These are phyloP conservation scores for Parapristionchus giblindavisi DNA, from an alignment of 2,888 invertebrate species.

Conservation along the genomic window DNA sequence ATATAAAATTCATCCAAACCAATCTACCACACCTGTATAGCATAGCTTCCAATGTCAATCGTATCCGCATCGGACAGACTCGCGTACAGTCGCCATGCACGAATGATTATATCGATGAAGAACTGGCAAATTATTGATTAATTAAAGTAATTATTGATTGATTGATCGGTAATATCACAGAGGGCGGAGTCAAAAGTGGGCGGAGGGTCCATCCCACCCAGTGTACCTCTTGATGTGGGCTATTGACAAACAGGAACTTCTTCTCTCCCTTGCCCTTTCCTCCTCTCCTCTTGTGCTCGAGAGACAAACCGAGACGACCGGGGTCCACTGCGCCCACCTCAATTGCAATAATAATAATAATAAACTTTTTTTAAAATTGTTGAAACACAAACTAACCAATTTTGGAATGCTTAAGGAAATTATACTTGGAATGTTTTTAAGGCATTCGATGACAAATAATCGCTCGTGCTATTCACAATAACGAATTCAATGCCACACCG, in stretches of 20 bases:
- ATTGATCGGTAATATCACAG: neutral
- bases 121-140: neutral
- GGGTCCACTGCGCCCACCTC: constrained; percentile 37
- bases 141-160: neutral
- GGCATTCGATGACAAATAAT: too few relatives aligned
- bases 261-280: constrained; percentile 19
- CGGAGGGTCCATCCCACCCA: neutral
- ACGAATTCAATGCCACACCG: too few relatives aligned
- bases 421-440: too few relatives aligned
- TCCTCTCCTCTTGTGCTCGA: constrained; percentile 17
- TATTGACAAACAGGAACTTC: constrained; percentile 20
- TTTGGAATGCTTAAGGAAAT: neutral
- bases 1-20: neutral
- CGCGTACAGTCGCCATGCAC: constrained; percentile 26
- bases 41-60: constrained; percentile 28
- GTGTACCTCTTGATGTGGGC: neutral
- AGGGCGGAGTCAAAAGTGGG: neutral
- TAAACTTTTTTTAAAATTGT: neutral
- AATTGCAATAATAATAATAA: neutral
- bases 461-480: too few relatives aligned
- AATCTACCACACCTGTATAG: constrained; percentile 28
- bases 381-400: neutral
- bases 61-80: constrained; percentile 26
- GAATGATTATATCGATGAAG: constrained; percentile 19
- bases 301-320: constrained; percentile 32